Percentiles rank a stretch among this genome's conserved stretches.
Conservation (phyloP, 1,140 invertebrate species). For the Teleogryllus occipitalis region DNA sequence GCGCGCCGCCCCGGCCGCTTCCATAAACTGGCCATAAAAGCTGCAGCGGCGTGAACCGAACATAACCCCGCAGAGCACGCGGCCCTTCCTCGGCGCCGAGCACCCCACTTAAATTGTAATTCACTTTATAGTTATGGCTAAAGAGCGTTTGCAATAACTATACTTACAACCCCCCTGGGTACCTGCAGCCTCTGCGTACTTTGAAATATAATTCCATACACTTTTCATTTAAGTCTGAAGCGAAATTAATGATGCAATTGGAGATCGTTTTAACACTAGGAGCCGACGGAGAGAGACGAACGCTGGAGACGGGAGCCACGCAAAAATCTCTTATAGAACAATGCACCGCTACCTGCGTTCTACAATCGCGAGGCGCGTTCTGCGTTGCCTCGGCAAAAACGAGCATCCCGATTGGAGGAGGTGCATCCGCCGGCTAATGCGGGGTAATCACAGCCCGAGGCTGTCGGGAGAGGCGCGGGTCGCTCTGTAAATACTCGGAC, state of each 20-base stretch:
- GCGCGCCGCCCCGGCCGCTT: not conserved
- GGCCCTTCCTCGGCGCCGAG: not conserved
- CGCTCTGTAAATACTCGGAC: not conserved
- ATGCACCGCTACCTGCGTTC: too few species aligned
- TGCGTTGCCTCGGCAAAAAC: not conserved
- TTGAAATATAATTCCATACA: not conserved
- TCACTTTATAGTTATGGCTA: not conserved
- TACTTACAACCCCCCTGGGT: not conserved
- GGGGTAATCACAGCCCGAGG: not conserved
- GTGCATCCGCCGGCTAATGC: not conserved
- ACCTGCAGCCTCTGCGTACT: not conserved
- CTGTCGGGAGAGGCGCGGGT: too few species aligned
- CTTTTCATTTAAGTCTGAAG: not conserved
- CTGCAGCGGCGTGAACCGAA: not conserved
- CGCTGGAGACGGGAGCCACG: not conserved
- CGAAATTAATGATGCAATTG: not conserved
- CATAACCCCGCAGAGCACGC: not conserved
- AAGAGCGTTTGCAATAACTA: conserved; percentile 1
- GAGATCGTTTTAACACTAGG: not conserved
- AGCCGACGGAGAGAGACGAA: not conserved
- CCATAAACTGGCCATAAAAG: not conserved
- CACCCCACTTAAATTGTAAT: not conserved
- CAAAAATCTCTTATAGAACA: too few species aligned
- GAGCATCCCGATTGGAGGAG: too few species aligned
- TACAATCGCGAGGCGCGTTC: too few species aligned